Evolutionary conservation across 2,888 invertebrate genomes (phyloP).

Genomic region (Ochlodes sylvanus): DNA sequence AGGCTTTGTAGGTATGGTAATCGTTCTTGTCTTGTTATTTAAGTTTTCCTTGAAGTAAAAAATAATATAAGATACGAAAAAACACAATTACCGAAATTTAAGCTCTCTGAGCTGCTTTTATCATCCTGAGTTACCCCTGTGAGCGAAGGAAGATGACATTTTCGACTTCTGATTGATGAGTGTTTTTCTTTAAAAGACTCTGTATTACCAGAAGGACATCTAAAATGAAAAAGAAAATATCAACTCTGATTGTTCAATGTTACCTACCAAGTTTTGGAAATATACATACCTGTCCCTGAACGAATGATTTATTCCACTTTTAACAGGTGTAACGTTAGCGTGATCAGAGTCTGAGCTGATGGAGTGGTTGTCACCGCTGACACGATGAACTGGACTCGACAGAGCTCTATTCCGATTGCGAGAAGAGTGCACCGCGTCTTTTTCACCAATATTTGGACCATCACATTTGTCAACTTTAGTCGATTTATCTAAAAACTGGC

Average conservation of each 20-base stretch:
- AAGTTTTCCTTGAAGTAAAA: neutral
- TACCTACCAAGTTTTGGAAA: neutral
- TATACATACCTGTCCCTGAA: conserved; percentile 87
- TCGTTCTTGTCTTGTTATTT: no score
- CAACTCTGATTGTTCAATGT: neutral
- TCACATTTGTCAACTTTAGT: conserved; percentile 60
- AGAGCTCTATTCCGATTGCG: conserved; percentile 69
- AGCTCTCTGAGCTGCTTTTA: conserved; percentile 93
- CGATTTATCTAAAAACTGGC: conserved; percentile 57
- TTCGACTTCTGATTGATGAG: conserved; percentile 60
- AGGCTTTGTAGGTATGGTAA: no score
- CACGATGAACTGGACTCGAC: conserved; percentile 66
- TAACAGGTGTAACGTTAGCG: conserved; percentile 88
- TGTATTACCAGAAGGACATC: conserved; percentile 71
- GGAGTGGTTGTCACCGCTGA: conserved; percentile 82
- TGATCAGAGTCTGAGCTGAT: conserved; percentile 91
- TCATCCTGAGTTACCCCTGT: conserved; percentile 86
- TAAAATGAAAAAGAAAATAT: conserved; percentile 43
- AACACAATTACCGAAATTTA: conserved; percentile 83
- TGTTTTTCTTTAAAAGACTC: conserved; percentile 74
- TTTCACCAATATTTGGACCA: conserved; percentile 59
- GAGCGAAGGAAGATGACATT: conserved; percentile 74
- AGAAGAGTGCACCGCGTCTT: conserved; percentile 56
- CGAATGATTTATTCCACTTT: conserved; percentile 68
- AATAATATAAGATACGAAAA: conserved; percentile 2